Base-by-base conservation (phyloP, 1,140 invertebrate genomes). In the Phocides pigmalion region DNA sequence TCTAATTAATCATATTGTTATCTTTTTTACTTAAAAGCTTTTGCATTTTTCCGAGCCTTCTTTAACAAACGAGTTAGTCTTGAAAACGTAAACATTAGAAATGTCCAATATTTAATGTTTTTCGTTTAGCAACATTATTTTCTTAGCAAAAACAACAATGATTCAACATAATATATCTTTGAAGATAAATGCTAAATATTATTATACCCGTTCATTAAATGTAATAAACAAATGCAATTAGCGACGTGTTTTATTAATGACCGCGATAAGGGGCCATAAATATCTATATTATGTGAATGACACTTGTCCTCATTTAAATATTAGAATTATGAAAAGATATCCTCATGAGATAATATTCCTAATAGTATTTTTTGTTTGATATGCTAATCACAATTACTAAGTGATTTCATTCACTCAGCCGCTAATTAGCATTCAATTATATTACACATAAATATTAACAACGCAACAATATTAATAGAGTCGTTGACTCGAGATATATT, bases 361-460 rank as follows among this genome's bases (percentile, higher is more conserved):
- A 50, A 32, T 37, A 39, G 50, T 53, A 53, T 41, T 41, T 42
- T 56, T 56, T 37, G 37, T 25, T 56, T 42, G 37, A 42, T 56
- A 56, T 42, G 22, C 39, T 56, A 56, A 56, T 56, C 39, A 56
- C 53, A 56, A 44, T 56, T 56, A 56, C 53, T 42, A 44, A 56
- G 39, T 44, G 53, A 56, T 56, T 56, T 54, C 37, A 56, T 44
- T 56, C 53, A 56, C 39, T 32, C 39, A 28, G 20, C 22, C 8
- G 22, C 53, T 56, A 42, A 56, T 56, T 56, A 44, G 53, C 53
- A 56, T 56, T 56, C 37, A 56, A 56, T 56, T 44, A 56, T 44
- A 56, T 56, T 28, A 25, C 53, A 44, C 53, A 56, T 56, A 56
- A 44, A 44, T 56, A 44, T 28, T 28, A 56, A 47, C 19, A 47